Base-by-base conservation (phyloP, 1,140 invertebrate species). In the Thaumetopoea pityocampa region DNA sequence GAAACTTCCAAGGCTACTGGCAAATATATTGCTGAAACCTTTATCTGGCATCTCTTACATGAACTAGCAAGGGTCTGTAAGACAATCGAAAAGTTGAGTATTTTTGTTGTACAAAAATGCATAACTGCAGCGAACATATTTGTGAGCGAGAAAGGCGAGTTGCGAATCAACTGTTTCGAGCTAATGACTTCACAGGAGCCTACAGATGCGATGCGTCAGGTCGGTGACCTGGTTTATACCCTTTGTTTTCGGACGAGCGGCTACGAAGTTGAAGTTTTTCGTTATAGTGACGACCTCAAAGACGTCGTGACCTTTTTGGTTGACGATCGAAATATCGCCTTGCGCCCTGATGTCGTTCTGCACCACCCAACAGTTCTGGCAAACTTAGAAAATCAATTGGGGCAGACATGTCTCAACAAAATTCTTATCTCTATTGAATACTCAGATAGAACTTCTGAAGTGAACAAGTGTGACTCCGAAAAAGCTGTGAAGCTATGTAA, bases 321-420 rank as follows among this genome's bases (percentile, higher is more conserved):
- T 3, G 77, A 84, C 16, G 57, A 68, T 9, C 67, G 49, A 32
- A 71, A 68, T 18, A 33, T 50, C 3, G 59, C 55, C 16, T 45
- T 85, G 9, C 67, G 67, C 5, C 69, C 80, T 3, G 74, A 85
- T 16, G 70, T 82, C 0, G 58, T 85, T 3, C 54, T 85, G 4
- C 77, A 82, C 35, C 83, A 86, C 48, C 85, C 85, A 4, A 85
- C 80, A 16, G 71, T 86, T 2, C 61, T 85, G 15, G 53, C 70
- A 10, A 77, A 85, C 50, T 48, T 76, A 3, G 77, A 76, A 30
- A 36, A 44, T 6, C 45, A 62, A n/a, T 35, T 43, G 23, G 45
- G 35, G 10, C 67, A 55, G 4, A 66, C 58, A 44, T 38, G 51
- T 34, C 51, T 76, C 11, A 37, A 43, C 41, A 66, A 80, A 5